Evolutionary conservation across 2,888 invertebrate species (phyloP).

Genomic region (Lamellibrachia columna): DNA sequence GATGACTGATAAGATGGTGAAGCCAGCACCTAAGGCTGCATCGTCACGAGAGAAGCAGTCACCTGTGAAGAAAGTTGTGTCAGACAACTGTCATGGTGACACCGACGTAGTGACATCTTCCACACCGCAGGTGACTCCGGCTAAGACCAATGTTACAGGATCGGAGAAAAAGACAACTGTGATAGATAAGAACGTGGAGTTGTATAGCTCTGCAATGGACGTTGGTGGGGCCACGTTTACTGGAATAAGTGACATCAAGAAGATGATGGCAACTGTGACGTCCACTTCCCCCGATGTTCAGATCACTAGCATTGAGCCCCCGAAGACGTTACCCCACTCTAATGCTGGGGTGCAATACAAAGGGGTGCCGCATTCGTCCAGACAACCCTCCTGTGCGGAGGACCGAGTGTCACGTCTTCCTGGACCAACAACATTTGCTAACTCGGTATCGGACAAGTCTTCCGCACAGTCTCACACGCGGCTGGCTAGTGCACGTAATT

Average conservation of each 20-base stretch:
- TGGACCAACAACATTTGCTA: background rate
- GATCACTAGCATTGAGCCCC: background rate
- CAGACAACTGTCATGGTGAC: background rate
- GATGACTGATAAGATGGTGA: background rate
- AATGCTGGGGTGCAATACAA: background rate
- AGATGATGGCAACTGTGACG: background rate
- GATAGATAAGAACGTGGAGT: background rate
- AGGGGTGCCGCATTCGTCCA: background rate
- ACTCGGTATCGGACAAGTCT: background rate
- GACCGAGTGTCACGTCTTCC: background rate
- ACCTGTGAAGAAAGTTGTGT: background rate
- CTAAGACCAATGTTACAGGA: background rate
- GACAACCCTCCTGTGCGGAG: background rate
- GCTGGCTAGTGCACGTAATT: background rate
- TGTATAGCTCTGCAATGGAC: slow-evolving; percentile 23
- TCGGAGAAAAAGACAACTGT: background rate
- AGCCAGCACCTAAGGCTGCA: background rate
- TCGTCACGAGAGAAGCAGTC: background rate
- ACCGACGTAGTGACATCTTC: background rate
- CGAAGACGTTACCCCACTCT: background rate
- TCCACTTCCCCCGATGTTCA: slow-evolving; percentile 25
- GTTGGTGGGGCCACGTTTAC: background rate
- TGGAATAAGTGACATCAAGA: background rate
- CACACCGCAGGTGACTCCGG: background rate
- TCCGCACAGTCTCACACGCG: background rate